A percentile compares a stretch with the other conserved stretches of the same genome.
phyloP scores from a whole-genome alignment of 2,797 vertebrate genomes.

The Tolypeutes matacus region DNA sequence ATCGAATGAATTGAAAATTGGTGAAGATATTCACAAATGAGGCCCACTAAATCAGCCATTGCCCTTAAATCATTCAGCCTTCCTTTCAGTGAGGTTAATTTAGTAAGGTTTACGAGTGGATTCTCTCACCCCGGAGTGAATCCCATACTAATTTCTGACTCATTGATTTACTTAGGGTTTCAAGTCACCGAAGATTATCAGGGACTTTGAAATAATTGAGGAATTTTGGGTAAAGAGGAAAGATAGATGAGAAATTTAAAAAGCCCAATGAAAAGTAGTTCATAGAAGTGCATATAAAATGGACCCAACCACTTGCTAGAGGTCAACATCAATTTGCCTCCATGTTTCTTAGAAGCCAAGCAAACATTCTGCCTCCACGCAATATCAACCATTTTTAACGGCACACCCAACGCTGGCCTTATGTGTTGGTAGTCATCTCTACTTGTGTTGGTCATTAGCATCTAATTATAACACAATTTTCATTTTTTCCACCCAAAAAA shows the following conservation, averaged over 20 bases:
- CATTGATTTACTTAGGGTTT: constrained; percentile 42
- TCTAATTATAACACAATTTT: not conserved
- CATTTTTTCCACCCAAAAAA: not conserved
- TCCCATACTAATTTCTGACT: constrained; percentile 62
- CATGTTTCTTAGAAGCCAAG: not conserved
- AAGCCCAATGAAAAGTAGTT: not conserved
- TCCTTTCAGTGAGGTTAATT: constrained; percentile 65
- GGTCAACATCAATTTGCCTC: not conserved
- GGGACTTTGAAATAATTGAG: constrained; percentile 50
- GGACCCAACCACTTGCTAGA: not conserved
- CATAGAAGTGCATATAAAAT: not conserved
- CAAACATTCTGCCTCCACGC: not conserved
- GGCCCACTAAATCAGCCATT: not conserved
- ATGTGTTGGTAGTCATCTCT: fast-evolving
- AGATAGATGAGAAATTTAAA: constrained; percentile 23
- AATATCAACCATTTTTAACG: too few species aligned
- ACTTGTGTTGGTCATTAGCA: not conserved
- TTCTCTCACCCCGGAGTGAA: constrained; percentile 64
- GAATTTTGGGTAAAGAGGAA: not conserved
- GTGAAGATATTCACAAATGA: not conserved
- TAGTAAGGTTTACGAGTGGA: constrained; percentile 66
- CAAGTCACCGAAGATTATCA: constrained; percentile 60
- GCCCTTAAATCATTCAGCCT: not conserved
- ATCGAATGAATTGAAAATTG: not conserved
- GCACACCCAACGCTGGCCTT: fast-evolving